Evolutionary conservation across 1,140 invertebrate species (phyloP).

Genomic region (Neuroterus valhalla): DNA sequence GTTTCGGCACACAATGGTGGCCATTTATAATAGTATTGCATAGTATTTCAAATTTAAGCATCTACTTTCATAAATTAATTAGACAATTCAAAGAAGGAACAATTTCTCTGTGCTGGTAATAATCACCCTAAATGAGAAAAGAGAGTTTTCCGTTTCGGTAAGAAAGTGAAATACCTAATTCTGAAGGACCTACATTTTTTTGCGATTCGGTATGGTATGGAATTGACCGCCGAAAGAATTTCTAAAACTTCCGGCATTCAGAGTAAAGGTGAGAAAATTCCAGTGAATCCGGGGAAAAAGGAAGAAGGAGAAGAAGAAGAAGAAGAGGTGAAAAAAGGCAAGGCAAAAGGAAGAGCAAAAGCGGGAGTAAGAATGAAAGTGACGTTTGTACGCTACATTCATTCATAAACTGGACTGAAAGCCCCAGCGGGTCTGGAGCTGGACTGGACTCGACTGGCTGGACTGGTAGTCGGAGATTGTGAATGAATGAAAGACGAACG

Average conservation of each 20-base stretch:
- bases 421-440: slow-evolving; percentile 37
- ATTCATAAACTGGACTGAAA: slow-evolving; percentile 62
- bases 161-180: no score
- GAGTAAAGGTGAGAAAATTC: slow-evolving; percentile 26
- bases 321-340: slow-evolving; percentile 32
- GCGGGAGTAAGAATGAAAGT: slow-evolving; percentile 41
- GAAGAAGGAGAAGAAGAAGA: slow-evolving; percentile 33
- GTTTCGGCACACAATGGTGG: no score
- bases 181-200: background rate
- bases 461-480: no score
- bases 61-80: no score
- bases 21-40: no score
- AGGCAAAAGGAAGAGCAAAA: slow-evolving; percentile 34
- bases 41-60: no score
- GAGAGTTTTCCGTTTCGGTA: no score
- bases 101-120: no score
- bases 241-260: slow-evolving; percentile 23
- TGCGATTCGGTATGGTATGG: background rate
- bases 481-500: no score
- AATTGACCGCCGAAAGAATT: slow-evolving; percentile 21
- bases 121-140: no score
- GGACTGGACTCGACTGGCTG: background rate
- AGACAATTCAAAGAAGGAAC: no score
- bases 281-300: slow-evolving; percentile 29
- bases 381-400: slow-evolving; percentile 54